Evolutionary conservation across 2,888 invertebrate genomes (phyloP).

Genomic region (Eupithecia subumbrata): DNA sequence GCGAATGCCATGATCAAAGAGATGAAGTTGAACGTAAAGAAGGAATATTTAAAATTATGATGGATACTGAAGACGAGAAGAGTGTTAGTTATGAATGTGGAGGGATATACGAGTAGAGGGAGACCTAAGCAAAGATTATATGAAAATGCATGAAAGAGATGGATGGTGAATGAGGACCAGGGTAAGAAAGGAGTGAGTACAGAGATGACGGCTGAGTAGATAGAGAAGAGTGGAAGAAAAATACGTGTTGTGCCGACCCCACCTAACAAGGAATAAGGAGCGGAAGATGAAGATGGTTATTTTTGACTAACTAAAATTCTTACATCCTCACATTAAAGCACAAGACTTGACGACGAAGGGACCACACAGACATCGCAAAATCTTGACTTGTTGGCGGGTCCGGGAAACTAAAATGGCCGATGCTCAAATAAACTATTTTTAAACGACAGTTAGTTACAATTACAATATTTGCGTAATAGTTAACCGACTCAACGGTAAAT

Average conservation of each 20-base stretch:
- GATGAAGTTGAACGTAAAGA: background rate
- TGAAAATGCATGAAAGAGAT: background rate
- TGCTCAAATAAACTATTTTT: background rate
- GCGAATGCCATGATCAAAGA: background rate
- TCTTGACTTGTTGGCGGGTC: too few relatives aligned
- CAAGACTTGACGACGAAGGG: too few relatives aligned
- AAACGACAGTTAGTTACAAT: constrained; percentile 8
- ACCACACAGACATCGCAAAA: too few relatives aligned
- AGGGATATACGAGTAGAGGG: background rate
- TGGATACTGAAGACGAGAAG: background rate
- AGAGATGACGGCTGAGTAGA: background rate
- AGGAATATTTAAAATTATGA: background rate
- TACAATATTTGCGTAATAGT: constrained; percentile 27
- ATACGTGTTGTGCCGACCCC: background rate
- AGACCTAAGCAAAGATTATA: background rate
- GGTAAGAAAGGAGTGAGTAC: background rate
- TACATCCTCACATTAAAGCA: background rate
- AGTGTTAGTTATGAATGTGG: background rate
- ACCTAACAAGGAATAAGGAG: background rate
- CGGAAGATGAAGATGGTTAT: background rate
- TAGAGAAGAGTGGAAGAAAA: background rate
- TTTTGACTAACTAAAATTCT: background rate
- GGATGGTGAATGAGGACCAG: background rate
- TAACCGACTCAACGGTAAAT: constrained; percentile 33
- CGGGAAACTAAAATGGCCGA: background rate